These are phyloP conservation scores for Steinernema hermaphroditum DNA, from an alignment of 2,888 invertebrate genomes.

Conservation along the genomic window DNA sequence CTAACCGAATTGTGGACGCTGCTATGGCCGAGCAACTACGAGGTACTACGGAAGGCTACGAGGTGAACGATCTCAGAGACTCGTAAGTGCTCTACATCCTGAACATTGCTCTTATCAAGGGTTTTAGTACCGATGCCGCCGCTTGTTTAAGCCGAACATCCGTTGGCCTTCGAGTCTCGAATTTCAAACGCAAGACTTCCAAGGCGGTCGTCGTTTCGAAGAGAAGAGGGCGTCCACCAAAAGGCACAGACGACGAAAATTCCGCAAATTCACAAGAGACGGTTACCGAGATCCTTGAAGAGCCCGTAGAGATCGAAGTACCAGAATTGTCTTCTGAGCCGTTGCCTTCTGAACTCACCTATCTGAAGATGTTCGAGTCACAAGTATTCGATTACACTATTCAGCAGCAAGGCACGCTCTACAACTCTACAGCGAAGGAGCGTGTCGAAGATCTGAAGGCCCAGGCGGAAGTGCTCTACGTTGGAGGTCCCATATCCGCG, in stretches of 20 bases:
- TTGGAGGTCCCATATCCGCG: slow-evolving; percentile 42
- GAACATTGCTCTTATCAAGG: too few species aligned
- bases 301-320: neutral
- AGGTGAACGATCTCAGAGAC: neutral
- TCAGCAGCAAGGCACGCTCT: neutral
- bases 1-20: neutral
- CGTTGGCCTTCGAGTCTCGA: neutral
- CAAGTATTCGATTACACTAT: neutral
- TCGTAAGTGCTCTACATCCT: neutral
- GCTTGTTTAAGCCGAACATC: neutral
- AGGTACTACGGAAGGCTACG: neutral
- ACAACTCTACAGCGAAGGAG: neutral
- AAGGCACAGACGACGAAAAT: neutral
- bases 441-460: neutral
- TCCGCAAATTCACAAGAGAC: neutral
- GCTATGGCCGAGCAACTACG: neutral
- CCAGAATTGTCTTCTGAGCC: neutral
- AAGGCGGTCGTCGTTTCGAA: neutral
- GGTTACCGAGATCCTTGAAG: neutral
- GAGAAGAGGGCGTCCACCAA: neutral
- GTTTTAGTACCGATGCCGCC: neutral
- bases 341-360: neutral
- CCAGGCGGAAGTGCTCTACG: neutral
- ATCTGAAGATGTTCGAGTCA: neutral
- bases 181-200: neutral